Percentiles rank a stretch among this genome's conserved stretches.
These are phyloP conservation scores for Phasia obesa DNA, from an alignment of 2,888 invertebrate species.

Conservation along the genomic window DNA sequence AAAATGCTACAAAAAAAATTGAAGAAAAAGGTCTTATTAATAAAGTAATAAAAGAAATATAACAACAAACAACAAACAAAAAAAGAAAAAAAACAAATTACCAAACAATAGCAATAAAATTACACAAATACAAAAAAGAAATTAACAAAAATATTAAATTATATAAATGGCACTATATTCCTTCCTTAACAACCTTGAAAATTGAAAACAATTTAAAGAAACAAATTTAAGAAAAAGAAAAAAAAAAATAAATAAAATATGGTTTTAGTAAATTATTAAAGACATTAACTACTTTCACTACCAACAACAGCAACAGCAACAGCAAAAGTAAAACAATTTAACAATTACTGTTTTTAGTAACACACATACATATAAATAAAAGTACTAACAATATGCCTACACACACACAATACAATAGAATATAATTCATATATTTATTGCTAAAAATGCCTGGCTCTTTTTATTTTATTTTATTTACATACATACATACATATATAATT, in stretches of 20 bases:
- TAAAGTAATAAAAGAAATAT: slow-evolving; percentile 44
- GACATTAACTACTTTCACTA: slow-evolving; percentile 30
- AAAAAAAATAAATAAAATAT: not conserved
- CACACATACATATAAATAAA: slow-evolving; percentile 1
- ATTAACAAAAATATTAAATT: slow-evolving; percentile 37
- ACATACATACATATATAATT: not conserved
- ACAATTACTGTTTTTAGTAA: slow-evolving; percentile 24
- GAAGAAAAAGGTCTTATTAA: slow-evolving; percentile 62
- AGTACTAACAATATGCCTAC: slow-evolving; percentile 59
- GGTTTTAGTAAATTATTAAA: no score
- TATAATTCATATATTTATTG: slow-evolving; percentile 25
- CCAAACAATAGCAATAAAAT: slow-evolving; percentile 62
- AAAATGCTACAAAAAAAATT: slow-evolving; percentile 68
- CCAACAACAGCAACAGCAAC: slow-evolving; percentile 36
- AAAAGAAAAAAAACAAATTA: slow-evolving; percentile 36
- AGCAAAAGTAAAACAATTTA: slow-evolving; percentile 20
- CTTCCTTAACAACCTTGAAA: slow-evolving; percentile 65
- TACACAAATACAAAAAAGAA: slow-evolving; percentile 45
- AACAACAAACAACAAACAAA: slow-evolving; percentile 42
- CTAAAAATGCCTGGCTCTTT: slow-evolving; percentile 36
- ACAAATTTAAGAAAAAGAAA: slow-evolving; percentile 46
- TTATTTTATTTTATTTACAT: slow-evolving; percentile 7
- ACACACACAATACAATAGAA: no score
- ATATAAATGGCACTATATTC: slow-evolving; percentile 65
- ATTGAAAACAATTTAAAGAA: slow-evolving; percentile 52